Percentiles rank a stretch among this genome's conserved stretches.
These are phyloP conservation scores for Hypercompe scribonia DNA, from an alignment of 2,888 invertebrate species.

Conservation along the genomic window DNA sequence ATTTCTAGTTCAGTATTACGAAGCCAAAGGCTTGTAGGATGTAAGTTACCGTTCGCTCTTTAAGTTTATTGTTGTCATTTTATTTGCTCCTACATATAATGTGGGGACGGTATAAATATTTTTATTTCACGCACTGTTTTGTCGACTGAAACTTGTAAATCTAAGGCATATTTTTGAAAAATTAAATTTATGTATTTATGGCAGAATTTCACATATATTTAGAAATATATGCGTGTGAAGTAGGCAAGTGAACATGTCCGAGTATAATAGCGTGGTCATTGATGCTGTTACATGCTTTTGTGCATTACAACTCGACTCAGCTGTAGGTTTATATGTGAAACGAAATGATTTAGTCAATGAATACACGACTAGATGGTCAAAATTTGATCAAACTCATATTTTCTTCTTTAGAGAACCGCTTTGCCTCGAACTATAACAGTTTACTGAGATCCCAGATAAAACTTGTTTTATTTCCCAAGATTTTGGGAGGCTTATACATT, in stretches of 20 bases:
- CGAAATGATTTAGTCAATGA: background rate
- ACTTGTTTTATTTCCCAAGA: background rate
- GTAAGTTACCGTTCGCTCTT: conserved; percentile 31
- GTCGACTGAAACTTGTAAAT: conserved; percentile 9
- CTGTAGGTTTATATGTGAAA: background rate
- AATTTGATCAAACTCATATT: background rate
- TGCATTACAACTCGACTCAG: background rate
- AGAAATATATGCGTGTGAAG: background rate
- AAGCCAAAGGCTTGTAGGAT: conserved; percentile 33
- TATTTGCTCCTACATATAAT: conserved; percentile 17
- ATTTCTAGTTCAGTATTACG: conserved; percentile 32
- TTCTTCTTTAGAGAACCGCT: background rate
- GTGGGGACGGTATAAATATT: conserved; percentile 1
- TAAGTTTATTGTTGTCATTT: conserved; percentile 25
- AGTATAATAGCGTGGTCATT: background rate
- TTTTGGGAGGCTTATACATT: background rate
- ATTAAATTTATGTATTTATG: background rate
- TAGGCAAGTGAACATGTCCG: background rate
- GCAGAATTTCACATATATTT: background rate
- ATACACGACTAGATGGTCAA: background rate
- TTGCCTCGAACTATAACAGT: background rate
- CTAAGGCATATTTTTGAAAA: background rate
- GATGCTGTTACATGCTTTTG: background rate
- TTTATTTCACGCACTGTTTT: conserved; percentile 7
- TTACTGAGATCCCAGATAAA: background rate